Evolutionary conservation across 92 coral and sea anemone species (phyloP).

Genomic region (Porites rus): DNA sequence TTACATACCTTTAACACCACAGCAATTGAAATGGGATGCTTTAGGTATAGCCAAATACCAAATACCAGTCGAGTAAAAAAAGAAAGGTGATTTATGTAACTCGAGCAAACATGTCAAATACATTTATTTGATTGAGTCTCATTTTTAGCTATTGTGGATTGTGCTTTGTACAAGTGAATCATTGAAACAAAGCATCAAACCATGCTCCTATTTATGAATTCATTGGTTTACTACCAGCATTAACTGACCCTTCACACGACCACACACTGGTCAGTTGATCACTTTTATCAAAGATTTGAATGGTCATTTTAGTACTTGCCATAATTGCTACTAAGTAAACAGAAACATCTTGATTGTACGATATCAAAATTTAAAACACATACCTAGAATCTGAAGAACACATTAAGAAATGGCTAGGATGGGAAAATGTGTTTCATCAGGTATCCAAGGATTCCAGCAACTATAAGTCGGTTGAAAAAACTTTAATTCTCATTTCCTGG

Average conservation of each 20-base stretch:
- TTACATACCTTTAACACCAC: background rate
- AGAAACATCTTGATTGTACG: background rate
- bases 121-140: background rate
- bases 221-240: background rate
- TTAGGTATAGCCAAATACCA: background rate
- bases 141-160: background rate
- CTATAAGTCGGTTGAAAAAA: too few relatives aligned
- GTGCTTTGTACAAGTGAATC: background rate
- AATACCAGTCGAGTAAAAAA: background rate
- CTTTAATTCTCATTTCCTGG: too few relatives aligned
- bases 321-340: background rate
- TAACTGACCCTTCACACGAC: background rate
- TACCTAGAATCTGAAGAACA: constrained; percentile 1
- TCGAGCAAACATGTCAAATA: too few relatives aligned
- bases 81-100: background rate
- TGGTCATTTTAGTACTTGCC: background rate
- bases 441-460: background rate
- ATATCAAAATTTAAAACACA: constrained; percentile 5
- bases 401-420: background rate
- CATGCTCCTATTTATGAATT: background rate
- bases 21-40: background rate
- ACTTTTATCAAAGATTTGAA: background rate
- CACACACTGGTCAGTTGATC: background rate
- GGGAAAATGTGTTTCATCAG: background rate
- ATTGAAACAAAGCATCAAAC: background rate